Conservation (phyloP, 1,140 invertebrate genomes). For the Halictus rubicundus region DNA sequence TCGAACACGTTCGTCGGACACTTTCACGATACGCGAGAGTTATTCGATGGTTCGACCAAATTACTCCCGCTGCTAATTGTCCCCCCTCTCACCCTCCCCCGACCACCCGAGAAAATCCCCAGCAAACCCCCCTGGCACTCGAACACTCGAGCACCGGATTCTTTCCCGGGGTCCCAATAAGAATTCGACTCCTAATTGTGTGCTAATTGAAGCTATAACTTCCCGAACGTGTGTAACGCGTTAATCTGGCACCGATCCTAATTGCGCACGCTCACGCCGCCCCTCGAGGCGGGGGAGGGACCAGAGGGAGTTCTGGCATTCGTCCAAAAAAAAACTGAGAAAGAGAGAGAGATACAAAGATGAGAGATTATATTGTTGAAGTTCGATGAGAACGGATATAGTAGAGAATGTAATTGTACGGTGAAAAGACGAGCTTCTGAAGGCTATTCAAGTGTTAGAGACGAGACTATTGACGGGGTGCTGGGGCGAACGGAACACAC, state of each 20-base stretch:
- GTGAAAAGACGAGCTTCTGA: slow-evolving; percentile 49
- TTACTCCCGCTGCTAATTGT: slow-evolving; percentile 51
- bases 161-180: neutral
- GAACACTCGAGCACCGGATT: slow-evolving; percentile 6
- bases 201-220: slow-evolving; percentile 61
- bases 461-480: slow-evolving; percentile 17
- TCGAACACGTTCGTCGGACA: neutral
- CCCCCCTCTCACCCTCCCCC: neutral
- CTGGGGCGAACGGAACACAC: slow-evolving; percentile 16
- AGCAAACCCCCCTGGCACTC: neutral
- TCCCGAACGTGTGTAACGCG: slow-evolving; percentile 40
- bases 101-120: neutral
- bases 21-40: neutral
- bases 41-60: slow-evolving; percentile 56
- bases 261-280: slow-evolving; percentile 49
- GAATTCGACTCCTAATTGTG: slow-evolving; percentile 48
- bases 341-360: slow-evolving; percentile 22
- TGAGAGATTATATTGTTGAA: slow-evolving; percentile 65
- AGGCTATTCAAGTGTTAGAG: slow-evolving; percentile 46
- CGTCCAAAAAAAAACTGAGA: slow-evolving; percentile 60
- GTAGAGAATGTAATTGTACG: slow-evolving; percentile 43
- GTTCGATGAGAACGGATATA: slow-evolving; percentile 47
- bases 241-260: slow-evolving; percentile 52
- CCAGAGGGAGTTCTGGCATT: slow-evolving; percentile 59
- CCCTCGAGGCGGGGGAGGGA: neutral